Evolutionary conservation across 2,797 vertebrate genomes (phyloP), one percentile per base, ranked within the genome.

Genomic region (Scarus forsteni): DNA sequence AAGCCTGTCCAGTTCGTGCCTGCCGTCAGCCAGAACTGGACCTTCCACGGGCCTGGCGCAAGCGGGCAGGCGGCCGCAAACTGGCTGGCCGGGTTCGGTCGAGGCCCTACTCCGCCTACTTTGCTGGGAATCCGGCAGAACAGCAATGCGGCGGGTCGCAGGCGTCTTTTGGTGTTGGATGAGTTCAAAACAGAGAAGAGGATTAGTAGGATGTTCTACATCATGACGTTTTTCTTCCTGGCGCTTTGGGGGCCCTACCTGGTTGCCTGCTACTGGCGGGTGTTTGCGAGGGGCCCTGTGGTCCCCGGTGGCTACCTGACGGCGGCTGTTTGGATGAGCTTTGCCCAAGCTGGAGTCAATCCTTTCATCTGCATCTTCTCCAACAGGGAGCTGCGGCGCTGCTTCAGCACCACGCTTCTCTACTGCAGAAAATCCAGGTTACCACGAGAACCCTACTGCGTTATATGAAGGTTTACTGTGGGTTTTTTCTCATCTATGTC

Each of bases 381-480:
- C 95, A 99, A 99, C 95, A 95, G 98, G 93, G 98, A 99, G 97
- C 96, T 99, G 74, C 97, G 98, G 93, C 97, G 98, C 93, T 99
- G 97, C 95, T 99, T 99, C 95, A 99, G 98, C 95, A 99, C 97
- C 95, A 99, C 98, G 68, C 97, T 99, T 92, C 98, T 99, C 93
- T 99, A 99, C 96, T 99, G 98, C 97, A 98, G 98, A 96, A 99
- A 99, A 96, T 99, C 98, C 95, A 98, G 98, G 96, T 97, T 99
- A 97, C 98, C 98, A 93, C 97, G 98, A 96, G 98, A 99, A 99
- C 97, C 98, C 96, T 99, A 99, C 96, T 99, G 98, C 96, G 98
- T 99, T 98, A 99, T 99, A 99, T 99, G 98, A 99, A 95, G 96
- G 97, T 90, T 93, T 79, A 61, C 88, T 85, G 83, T 86, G 79